These are phyloP conservation scores for Chelon labrosus DNA, from an alignment of 2,797 vertebrate genomes.

Conservation along the genomic window DNA sequence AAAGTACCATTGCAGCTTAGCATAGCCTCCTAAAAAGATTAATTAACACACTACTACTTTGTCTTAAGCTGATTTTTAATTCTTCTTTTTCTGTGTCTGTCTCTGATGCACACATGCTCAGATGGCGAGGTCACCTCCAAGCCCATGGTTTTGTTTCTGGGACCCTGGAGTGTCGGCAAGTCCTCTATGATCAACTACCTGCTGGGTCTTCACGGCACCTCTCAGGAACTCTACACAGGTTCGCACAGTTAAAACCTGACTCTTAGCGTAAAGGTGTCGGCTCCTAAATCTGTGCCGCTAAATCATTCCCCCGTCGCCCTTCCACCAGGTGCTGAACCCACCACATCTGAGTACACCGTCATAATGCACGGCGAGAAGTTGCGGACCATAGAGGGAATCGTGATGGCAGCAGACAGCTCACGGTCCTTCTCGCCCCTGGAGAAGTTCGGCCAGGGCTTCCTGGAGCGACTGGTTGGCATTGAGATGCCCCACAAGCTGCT, in stretches of 20 bases:
- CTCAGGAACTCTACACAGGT: constrained; percentile 88
- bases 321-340: constrained; percentile 93
- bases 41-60: not conserved
- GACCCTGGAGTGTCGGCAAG: constrained; percentile 98
- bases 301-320: not conserved
- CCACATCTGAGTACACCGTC: constrained; percentile 98
- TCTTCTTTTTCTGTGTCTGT: no score
- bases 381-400: constrained; percentile 94
- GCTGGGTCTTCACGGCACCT: constrained; percentile 91
- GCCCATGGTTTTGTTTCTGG: constrained; percentile 97
- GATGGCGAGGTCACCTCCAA: constrained; percentile 98
- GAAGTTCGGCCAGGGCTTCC: constrained; percentile 97
- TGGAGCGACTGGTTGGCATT: constrained; percentile 95
- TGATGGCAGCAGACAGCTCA: constrained; percentile 97
- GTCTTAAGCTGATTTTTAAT: not conserved
- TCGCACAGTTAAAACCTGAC: not conserved
- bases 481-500: constrained; percentile 97
- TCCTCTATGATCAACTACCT: constrained; percentile 99
- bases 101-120: constrained; percentile 58
- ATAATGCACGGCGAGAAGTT: constrained; percentile 96
- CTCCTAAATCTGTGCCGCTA: fast-evolving
- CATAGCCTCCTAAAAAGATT: not conserved
- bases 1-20: not conserved
- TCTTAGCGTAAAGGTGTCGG: not conserved
- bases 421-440: constrained; percentile 96